A percentile compares a stretch with the other conserved stretches of the same genome.
Conservation (phyloP, 2,113 vertebrate genomes). For the Nycticryphes semicollaris region DNA sequence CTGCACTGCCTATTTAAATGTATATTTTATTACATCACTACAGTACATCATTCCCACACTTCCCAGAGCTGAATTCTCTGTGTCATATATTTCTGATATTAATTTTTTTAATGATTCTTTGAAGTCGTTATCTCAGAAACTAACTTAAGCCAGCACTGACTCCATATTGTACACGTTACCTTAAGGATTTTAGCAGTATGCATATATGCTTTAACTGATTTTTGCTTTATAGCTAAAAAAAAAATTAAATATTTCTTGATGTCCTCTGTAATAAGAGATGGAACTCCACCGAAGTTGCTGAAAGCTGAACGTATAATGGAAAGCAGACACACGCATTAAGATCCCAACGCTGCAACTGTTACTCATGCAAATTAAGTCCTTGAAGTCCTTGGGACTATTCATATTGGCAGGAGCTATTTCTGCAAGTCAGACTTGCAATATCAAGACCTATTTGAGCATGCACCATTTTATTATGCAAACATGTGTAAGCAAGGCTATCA, state of each 20-base stretch:
- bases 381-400: neutral
- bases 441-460: neutral
- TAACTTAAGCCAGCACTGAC: neutral
- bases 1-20: neutral
- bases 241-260: neutral
- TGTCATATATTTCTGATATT: neutral
- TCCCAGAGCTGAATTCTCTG: neutral
- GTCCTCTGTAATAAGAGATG: neutral
- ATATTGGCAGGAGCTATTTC: neutral
- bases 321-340: neutral
- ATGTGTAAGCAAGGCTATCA: neutral
- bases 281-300: neutral
- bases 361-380: slow-evolving; percentile 32
- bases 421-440: neutral
- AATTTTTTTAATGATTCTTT: neutral
- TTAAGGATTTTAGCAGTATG: neutral
- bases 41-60: neutral
- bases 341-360: neutral
- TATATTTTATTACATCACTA: neutral
- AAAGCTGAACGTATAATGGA: neutral
- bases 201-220: neutral
- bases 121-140: neutral
- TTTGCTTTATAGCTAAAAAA: neutral
- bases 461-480: slow-evolving; percentile 10
- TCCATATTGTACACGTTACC: neutral